These are phyloP conservation scores for Myripristis jacobus DNA, from an alignment of 2,797 vertebrate species.

Conservation along the genomic window DNA sequence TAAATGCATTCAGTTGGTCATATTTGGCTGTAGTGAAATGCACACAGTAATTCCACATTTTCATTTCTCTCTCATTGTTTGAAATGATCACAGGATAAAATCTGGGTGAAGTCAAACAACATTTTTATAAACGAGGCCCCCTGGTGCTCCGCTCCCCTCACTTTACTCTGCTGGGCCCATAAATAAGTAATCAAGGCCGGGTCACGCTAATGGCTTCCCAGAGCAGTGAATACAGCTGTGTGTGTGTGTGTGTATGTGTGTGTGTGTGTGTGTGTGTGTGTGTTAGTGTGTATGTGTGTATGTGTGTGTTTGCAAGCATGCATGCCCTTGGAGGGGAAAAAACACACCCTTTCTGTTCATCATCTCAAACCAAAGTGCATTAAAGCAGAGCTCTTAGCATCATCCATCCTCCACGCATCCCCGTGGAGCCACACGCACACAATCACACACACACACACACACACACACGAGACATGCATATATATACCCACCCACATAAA, in stretches of 20 bases:
- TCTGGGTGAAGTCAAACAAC: conserved; percentile 61
- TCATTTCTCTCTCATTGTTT: conserved; percentile 25
- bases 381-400: conserved; percentile 58
- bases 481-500: conserved; percentile 21
- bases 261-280: too few relatives aligned
- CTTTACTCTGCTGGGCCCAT: conserved; percentile 75
- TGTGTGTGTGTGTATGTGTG: conserved; percentile 42
- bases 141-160: conserved; percentile 62
- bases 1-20: too few relatives aligned
- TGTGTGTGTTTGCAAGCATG: conserved; percentile 8
- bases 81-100: conserved; percentile 34
- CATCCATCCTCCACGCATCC: conserved; percentile 29
- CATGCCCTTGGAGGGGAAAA: conserved; percentile 14
- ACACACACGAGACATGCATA: conserved; percentile 8
- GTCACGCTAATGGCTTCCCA: conserved; percentile 82
- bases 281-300: conserved; percentile 31
- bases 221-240: conserved; percentile 72
- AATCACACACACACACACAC: too few relatives aligned
- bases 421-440: conserved; percentile 11
- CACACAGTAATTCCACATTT: too few relatives aligned
- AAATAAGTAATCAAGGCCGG: conserved; percentile 84
- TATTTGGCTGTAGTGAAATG: too few relatives aligned
- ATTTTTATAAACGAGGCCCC: conserved; percentile 58
- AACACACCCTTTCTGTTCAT: conserved; percentile 45
- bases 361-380: conserved; percentile 68